Conservation (phyloP, 2,888 invertebrate species). For the Ophion costatus region DNA sequence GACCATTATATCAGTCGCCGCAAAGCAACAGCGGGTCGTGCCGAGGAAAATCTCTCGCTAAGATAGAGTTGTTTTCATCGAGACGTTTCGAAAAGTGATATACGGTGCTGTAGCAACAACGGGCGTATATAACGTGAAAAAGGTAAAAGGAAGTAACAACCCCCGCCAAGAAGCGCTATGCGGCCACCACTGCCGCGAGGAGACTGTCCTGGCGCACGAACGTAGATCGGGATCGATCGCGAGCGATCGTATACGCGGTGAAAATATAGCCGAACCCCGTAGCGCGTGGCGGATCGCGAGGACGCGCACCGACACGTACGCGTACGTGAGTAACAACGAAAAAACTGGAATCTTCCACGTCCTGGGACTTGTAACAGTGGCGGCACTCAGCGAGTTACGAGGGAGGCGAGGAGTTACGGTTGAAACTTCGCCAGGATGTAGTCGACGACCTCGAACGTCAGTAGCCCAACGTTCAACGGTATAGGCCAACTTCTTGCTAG, state of each 20-base stretch:
- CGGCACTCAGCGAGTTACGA: slow-evolving; percentile 42
- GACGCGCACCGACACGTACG: neutral
- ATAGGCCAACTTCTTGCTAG: slow-evolving; percentile 17
- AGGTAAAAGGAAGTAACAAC: slow-evolving; percentile 24
- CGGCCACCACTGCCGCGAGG: neutral
- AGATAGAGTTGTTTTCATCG: slow-evolving; percentile 48
- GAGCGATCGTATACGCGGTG: slow-evolving; percentile 27
- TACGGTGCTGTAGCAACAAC: slow-evolving; percentile 3
- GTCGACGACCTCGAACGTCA: slow-evolving; percentile 48
- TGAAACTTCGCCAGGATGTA: slow-evolving; percentile 25
- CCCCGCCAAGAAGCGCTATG: slow-evolving; percentile 33
- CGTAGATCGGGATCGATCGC: slow-evolving; percentile 46
- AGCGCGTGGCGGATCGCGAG: slow-evolving; percentile 12
- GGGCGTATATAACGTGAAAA: neutral
- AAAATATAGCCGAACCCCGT: slow-evolving; percentile 35
- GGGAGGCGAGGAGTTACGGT: slow-evolving; percentile 18
- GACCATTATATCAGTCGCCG: slow-evolving; percentile 18
- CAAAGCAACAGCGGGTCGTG: slow-evolving; percentile 3
- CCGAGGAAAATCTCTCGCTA: slow-evolving; percentile 7
- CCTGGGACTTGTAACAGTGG: slow-evolving; percentile 38
- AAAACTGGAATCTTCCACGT: slow-evolving; percentile 23
- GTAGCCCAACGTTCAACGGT: slow-evolving; percentile 34
- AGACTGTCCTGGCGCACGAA: slow-evolving; percentile 13
- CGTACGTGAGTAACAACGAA: neutral
- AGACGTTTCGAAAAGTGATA: slow-evolving; percentile 24